Percentiles rank a stretch among this genome's conserved stretches.
Conservation (phyloP, 2,797 vertebrate genomes). For the Ctenopoma multispine region DNA sequence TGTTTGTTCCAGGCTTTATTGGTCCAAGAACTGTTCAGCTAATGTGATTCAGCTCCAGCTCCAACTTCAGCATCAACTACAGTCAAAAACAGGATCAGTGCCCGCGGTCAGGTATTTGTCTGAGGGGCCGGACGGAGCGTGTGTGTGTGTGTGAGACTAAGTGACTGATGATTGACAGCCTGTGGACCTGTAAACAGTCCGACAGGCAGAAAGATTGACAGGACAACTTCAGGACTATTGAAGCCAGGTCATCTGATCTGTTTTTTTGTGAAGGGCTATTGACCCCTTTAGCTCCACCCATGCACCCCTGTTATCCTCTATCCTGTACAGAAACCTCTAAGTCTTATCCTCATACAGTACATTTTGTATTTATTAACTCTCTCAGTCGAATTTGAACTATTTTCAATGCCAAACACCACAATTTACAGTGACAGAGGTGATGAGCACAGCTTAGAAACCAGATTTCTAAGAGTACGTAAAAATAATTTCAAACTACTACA, state of each 20-base stretch:
- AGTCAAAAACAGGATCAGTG: slow-evolving; percentile 33
- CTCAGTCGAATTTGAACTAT: background rate
- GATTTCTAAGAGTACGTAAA: too few relatives aligned
- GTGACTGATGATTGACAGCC: slow-evolving; percentile 72
- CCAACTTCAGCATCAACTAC: slow-evolving; percentile 37
- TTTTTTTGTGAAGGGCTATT: slow-evolving; percentile 47
- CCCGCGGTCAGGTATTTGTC: slow-evolving; percentile 57
- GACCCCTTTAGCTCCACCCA: slow-evolving; percentile 43
- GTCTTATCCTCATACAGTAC: background rate
- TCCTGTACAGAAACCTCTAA: background rate
- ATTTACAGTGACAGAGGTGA: background rate
- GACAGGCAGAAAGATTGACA: slow-evolving; percentile 57
- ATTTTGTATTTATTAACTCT: too few relatives aligned
- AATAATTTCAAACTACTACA: too few relatives aligned
- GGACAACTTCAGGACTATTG: slow-evolving; percentile 61
- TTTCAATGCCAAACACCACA: background rate
- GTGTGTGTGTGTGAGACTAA: slow-evolving; percentile 31
- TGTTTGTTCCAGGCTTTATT: slow-evolving; percentile 33
- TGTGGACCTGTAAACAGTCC: slow-evolving; percentile 66
- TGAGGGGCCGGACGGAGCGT: slow-evolving; percentile 6
- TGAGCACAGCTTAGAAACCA: background rate
- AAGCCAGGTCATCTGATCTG: slow-evolving; percentile 64
- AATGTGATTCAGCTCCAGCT: slow-evolving; percentile 57
- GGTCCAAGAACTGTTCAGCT: slow-evolving; percentile 46
- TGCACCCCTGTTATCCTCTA: background rate